Conservation (phyloP, 1,140 invertebrate species). For the Leptopilina clavipes region DNA sequence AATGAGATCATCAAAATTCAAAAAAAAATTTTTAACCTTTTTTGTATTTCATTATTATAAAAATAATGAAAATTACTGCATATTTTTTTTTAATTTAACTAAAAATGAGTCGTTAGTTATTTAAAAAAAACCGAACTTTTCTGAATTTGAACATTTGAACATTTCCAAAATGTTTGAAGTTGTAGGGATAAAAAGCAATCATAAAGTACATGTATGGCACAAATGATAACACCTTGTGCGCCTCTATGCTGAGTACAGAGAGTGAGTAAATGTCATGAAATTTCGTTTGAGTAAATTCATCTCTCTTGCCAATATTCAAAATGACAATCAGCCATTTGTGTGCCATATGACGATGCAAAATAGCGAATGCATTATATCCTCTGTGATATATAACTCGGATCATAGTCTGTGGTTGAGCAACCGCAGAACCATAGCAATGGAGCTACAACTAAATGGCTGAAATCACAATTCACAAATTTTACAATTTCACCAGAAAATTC, state of each 20-base stretch:
- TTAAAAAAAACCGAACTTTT: too few relatives aligned
- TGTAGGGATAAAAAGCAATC: not conserved
- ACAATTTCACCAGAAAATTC: not conserved
- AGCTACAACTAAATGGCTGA: conserved; percentile 4
- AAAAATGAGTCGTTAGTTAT: too few relatives aligned
- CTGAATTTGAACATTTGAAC: too few relatives aligned
- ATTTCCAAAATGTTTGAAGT: not conserved
- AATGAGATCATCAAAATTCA: too few relatives aligned
- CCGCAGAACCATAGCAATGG: not conserved
- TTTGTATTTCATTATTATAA: too few relatives aligned
- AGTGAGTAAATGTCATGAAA: not conserved
- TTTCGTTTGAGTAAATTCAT: conserved; percentile 11
- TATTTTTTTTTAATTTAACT: too few relatives aligned
- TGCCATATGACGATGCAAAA: conserved; percentile 8
- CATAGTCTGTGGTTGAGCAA: not conserved
- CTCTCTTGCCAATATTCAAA: conserved; percentile 6
- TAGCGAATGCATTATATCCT: conserved; percentile 16
- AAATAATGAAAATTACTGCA: too few relatives aligned
- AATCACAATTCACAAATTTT: not conserved
- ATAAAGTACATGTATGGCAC: not conserved
- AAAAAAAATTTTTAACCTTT: too few relatives aligned
- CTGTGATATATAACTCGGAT: conserved; percentile 12
- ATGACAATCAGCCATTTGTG: conserved; percentile 15
- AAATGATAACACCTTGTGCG: conserved; percentile 7
- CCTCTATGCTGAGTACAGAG: not conserved